Conservation (phyloP, 2,888 invertebrate genomes). For the Serripes groenlandicus region DNA sequence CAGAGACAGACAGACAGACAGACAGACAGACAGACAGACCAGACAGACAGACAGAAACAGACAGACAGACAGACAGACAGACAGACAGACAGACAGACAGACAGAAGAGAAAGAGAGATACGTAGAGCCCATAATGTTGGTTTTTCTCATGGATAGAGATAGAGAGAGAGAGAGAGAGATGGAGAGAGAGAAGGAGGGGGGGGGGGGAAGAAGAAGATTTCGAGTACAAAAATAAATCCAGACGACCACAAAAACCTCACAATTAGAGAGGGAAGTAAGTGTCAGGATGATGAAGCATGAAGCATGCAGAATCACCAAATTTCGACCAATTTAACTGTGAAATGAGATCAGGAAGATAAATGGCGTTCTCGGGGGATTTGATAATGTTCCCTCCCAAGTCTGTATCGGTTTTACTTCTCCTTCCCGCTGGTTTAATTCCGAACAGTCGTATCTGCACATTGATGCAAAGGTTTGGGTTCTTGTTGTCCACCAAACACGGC, state of each 20-base stretch:
- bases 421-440: background rate
- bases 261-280: background rate
- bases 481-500: background rate
- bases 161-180: background rate
- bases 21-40: background rate
- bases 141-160: background rate
- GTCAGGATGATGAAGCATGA: conserved; percentile 18
- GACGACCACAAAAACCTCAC: background rate
- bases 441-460: background rate
- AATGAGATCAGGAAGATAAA: conserved; percentile 19
- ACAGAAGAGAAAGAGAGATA: background rate
- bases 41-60: background rate
- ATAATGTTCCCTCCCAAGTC: no score
- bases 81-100: background rate
- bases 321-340: conserved; percentile 11
- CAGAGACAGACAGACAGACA: background rate
- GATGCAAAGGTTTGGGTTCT: background rate
- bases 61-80: background rate
- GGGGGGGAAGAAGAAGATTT: background rate
- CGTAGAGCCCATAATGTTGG: no score
- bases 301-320: conserved; percentile 18
- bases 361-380: background rate
- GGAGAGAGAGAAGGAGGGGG: background rate
- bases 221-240: background rate
- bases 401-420: no score